phyloP scores from a whole-genome alignment of 2,797 vertebrate species.

The Tenualosa ilisha region DNA sequence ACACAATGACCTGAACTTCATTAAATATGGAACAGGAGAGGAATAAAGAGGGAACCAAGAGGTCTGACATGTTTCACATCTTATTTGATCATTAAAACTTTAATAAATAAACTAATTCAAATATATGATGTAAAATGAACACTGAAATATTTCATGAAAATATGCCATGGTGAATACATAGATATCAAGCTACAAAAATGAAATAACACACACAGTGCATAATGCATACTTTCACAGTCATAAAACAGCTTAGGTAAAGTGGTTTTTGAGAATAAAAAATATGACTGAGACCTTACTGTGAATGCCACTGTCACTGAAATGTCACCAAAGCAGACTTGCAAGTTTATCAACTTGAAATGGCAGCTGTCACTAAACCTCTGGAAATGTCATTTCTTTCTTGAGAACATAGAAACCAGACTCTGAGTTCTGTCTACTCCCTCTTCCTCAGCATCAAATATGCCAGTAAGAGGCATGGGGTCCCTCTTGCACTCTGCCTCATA shows the following conservation, averaged over 20 bases:
- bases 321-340: not conserved
- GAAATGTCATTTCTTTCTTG: conserved; percentile 34
- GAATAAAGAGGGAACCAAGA: not conserved
- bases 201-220: not conserved
- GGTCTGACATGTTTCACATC: not conserved
- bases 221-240: not conserved
- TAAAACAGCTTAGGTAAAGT: not conserved
- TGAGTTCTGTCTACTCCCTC: conserved; percentile 51
- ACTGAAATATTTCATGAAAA: not conserved
- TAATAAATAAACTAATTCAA: not conserved
- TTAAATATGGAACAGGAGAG: not conserved
- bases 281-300: no score
- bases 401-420: conserved; percentile 47
- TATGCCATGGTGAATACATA: not conserved
- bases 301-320: not conserved
- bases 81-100: conserved; percentile 7
- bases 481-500: conserved; percentile 77
- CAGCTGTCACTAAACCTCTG: not conserved
- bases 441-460: conserved; percentile 70
- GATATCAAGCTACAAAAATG: not conserved
- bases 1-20: not conserved
- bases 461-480: conserved; percentile 80
- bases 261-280: no score
- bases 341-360: not conserved
- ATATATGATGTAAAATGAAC: not conserved